Evolutionary conservation across 2,888 invertebrate species (phyloP), one percentile per base, ranked within the genome.

Genomic region (Cybosia mesomella): DNA sequence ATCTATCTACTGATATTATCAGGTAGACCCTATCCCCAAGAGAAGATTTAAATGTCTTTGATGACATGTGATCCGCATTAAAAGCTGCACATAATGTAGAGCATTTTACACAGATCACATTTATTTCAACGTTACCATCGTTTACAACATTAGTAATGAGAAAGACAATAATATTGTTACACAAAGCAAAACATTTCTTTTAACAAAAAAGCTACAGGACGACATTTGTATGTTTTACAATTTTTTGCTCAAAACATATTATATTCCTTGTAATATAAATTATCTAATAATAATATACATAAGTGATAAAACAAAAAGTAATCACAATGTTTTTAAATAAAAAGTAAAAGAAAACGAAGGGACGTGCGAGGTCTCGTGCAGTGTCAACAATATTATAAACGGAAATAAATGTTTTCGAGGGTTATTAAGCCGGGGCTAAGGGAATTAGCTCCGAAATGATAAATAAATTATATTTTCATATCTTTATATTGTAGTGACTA

Each of bases 31-130:
- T 24, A 7, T 18, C 49, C n/a, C 2, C 7, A 59, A 39, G 24
- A 15, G 22, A 22, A 39, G 39, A 59, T 59, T 59, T 4, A 39
- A 39, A 39, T 59, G 24, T 59, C 59, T 59, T 39, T 39, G n/a
- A n/a, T n/a, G n/a, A n/a, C n/a, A n/a, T n/a, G n/a, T n/a, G n/a
- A n/a, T n/a, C n/a, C n/a, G n/a, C n/a, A n/a, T n/a, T n/a, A n/a
- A n/a, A n/a, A n/a, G n/a, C n/a, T n/a, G n/a, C n/a, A 24, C 13
- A 59, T 39, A 18, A 10, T 39, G 4, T 21, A 32, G 8, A 28
- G 15, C 24, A 55, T 49, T 43, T 43, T 49, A 9, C 0, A n/a
- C 9, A 9, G n/a, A n/a, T n/a, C 9, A 9, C 49, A 49, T 1
- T 28, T 28, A 4, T 28, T 28, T n/a, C n/a, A n/a, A 28, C 28